Conservation (phyloP, 2,797 vertebrate genomes). For the Hoplostethus mediterraneus region DNA sequence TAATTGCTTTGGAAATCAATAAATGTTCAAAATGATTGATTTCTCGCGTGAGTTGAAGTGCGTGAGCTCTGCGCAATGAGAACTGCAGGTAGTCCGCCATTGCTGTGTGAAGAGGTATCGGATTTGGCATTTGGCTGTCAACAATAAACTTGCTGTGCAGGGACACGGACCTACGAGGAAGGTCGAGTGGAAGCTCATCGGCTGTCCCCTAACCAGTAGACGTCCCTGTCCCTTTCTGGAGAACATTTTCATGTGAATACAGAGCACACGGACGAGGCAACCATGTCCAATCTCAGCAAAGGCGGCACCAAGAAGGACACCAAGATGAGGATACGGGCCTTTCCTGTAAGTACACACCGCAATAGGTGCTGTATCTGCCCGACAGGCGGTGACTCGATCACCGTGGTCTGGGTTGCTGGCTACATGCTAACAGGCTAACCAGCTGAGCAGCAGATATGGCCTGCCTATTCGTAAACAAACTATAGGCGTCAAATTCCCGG, state of each 20-base stretch:
- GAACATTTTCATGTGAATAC: conserved; percentile 85
- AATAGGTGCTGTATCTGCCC: conserved; percentile 54
- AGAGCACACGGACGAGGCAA: conserved; percentile 81
- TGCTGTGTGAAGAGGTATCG: conserved; percentile 78
- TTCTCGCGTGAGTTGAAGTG: conserved; percentile 81
- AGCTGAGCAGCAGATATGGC: conserved; percentile 54
- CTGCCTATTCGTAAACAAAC: conserved; percentile 55
- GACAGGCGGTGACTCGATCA: conserved; percentile 64
- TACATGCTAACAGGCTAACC: conserved; percentile 65
- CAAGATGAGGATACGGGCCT: conserved; percentile 99
- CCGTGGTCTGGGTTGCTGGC: conserved; percentile 71
- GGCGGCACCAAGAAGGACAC: conserved; percentile 98
- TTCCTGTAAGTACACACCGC: conserved; percentile 91
- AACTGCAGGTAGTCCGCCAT: conserved; percentile 92
- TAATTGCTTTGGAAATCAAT: neutral
- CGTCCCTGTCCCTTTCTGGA: conserved; percentile 69
- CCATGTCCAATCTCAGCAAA: conserved; percentile 99
- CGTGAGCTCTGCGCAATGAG: conserved; percentile 88
- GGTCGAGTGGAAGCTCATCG: conserved; percentile 79
- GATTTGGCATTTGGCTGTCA: conserved; percentile 84
- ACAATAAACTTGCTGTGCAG: conserved; percentile 81
- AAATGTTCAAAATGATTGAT: neutral
- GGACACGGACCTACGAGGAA: conserved; percentile 75
- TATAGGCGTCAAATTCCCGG: conserved; percentile 22
- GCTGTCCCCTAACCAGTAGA: conserved; percentile 71